These are phyloP conservation scores for Scaptodrosophila latifasciaeformis DNA, from an alignment of 2,888 invertebrate species.

Conservation along the genomic window DNA sequence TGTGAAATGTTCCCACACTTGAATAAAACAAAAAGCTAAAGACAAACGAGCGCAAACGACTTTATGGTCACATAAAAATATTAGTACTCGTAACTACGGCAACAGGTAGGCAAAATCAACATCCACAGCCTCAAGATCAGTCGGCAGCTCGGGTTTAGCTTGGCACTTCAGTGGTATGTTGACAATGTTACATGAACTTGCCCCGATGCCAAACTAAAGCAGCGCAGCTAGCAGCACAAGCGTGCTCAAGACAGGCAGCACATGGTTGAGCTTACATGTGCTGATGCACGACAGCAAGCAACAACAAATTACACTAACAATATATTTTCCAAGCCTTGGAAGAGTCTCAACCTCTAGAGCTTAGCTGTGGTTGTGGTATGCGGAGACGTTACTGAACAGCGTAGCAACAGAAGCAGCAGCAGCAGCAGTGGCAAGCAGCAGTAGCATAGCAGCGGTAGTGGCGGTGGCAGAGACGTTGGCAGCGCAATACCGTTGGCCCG, in stretches of 20 bases:
- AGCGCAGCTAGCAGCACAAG: constrained; percentile 43
- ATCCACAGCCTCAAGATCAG: too few species aligned
- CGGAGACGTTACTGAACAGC: constrained; percentile 9
- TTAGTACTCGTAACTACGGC: not conserved
- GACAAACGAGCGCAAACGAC: not conserved
- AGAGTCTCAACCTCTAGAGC: not conserved
- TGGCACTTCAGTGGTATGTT: constrained; percentile 27
- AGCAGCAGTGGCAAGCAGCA: too few species aligned
- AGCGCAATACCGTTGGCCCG: constrained; percentile 45
- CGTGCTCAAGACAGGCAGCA: constrained; percentile 23
- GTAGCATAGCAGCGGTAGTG: constrained; percentile 17
- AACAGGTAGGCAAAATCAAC: not conserved
- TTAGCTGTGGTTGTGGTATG: not conserved
- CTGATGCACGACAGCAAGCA: not conserved
- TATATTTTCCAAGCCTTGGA: constrained; percentile 45
- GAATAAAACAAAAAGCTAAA: constrained; percentile 4
- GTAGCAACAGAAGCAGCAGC: too few species aligned
- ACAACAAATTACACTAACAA: constrained; percentile 56
- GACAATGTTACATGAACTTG: constrained; percentile 74
- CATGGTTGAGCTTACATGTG: constrained; percentile 36
- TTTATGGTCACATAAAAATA: not conserved
- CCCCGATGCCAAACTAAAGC: constrained; percentile 6
- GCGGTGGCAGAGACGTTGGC: constrained; percentile 20
- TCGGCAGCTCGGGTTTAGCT: too few species aligned
- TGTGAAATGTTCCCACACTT: constrained; percentile 33